Evolutionary conservation across 2,113 vertebrate genomes (phyloP).

Genomic region (Catharus minimus): DNA sequence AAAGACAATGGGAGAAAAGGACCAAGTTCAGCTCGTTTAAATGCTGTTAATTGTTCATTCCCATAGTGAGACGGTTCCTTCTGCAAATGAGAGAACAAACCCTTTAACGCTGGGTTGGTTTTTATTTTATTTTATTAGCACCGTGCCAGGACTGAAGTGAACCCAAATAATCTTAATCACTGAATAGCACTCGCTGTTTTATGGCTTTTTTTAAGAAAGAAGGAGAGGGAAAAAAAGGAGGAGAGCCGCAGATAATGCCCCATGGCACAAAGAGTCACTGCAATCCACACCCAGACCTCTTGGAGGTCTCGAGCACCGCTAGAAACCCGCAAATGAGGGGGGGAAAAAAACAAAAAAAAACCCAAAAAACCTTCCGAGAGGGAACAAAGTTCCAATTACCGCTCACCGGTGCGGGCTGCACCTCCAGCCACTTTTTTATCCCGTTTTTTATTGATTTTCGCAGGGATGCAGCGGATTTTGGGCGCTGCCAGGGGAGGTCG

Average conservation of each 20-base stretch:
- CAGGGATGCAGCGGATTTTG: neutral
- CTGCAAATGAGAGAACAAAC: conserved; percentile 47
- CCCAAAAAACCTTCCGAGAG: neutral
- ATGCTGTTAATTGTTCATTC: conserved; percentile 56
- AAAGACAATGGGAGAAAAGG: conserved; percentile 60
- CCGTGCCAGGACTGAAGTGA: conserved; percentile 31
- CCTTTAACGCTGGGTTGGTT: neutral
- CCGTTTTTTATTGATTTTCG: neutral
- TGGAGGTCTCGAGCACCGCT: conserved; percentile 55
- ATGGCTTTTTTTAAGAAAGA: conserved; percentile 51
- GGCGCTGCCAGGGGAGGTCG: neutral
- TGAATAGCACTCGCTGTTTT: conserved; percentile 17
- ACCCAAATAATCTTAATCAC: conserved; percentile 41
- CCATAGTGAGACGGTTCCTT: conserved; percentile 9
- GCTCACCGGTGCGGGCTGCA: neutral
- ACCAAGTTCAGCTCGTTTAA: conserved; percentile 42
- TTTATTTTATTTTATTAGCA: neutral
- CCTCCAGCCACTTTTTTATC: neutral
- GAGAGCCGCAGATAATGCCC: neutral
- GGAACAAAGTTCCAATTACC: conserved; percentile 29
- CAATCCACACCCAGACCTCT: conserved; percentile 54
- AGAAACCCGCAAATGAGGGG: neutral
- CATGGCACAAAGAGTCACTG: conserved; percentile 61
- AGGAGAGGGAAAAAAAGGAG: neutral
- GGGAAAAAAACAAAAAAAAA: fast-evolving